phyloP scores from a whole-genome alignment of 30 jellyfish, hydroid and myxozoan species.

The Mastigias papua region DNA sequence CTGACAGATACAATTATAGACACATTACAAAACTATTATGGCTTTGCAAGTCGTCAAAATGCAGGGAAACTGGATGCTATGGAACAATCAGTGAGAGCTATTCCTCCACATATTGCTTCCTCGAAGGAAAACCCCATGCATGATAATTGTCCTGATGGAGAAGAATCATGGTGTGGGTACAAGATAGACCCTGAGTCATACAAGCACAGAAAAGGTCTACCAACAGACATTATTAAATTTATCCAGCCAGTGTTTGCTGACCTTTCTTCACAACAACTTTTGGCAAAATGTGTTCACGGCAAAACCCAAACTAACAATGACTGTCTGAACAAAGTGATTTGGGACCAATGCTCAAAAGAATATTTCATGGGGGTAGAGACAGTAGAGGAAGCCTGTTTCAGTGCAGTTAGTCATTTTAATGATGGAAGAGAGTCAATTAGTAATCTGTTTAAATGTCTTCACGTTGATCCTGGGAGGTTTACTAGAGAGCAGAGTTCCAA shows the following conservation, averaged over 20 bases:
- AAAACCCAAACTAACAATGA: background rate
- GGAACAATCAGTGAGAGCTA: no score
- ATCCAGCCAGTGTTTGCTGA: background rate
- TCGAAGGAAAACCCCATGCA: conserved; percentile 36
- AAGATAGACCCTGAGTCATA: conserved; percentile 7
- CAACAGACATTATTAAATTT: background rate
- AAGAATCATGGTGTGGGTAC: conserved; percentile 22
- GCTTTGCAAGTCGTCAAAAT: no score
- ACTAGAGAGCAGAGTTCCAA: background rate
- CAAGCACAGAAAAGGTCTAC: conserved; percentile 12
- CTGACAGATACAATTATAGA: no score
- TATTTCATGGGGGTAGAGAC: conserved; percentile 11
- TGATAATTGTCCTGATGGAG: conserved; percentile 8
- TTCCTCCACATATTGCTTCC: conserved; percentile 14
- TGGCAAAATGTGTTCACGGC: conserved; percentile 12
- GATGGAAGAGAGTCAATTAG: conserved; percentile 8
- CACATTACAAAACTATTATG: no score
- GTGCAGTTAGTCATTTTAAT: conserved; percentile 14
- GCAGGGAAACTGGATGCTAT: no score
- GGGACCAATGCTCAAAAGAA: conserved; percentile 16
- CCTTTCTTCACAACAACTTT: background rate
- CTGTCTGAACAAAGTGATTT: background rate
- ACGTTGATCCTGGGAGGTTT: conserved; percentile 1
- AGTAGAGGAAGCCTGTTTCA: conserved; percentile 6
- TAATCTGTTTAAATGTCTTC: background rate